Evolutionary conservation across 64 coral and sea anemone species (phyloP).

Genomic region (Orbicella faveolata): DNA sequence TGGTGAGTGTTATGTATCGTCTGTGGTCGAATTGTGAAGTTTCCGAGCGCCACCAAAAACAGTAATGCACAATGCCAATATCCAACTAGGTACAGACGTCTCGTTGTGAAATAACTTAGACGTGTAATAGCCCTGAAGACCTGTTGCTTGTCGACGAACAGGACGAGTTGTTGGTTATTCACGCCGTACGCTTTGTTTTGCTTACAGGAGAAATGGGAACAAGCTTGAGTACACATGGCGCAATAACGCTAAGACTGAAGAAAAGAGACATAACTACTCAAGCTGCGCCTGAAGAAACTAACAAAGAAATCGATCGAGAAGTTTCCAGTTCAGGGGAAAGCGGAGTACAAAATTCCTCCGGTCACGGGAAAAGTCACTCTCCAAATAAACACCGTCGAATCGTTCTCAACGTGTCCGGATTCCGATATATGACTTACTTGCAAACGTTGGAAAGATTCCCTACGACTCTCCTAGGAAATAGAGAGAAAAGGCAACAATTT

Average conservation of each 20-base stretch:
- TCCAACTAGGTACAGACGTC: conserved; percentile 8
- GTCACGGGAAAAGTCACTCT: not conserved
- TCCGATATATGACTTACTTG: conserved; percentile 79
- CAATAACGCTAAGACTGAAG: conserved; percentile 35
- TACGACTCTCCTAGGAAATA: conserved; percentile 78
- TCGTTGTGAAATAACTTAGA: not conserved
- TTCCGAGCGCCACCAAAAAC: not conserved
- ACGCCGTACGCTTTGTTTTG: conserved; percentile 10
- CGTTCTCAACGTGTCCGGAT: conserved; percentile 85
- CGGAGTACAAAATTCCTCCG: not conserved
- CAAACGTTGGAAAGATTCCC: conserved; percentile 88
- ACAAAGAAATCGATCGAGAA: not conserved
- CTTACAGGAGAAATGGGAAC: conserved; percentile 77
- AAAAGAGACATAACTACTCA: conserved; percentile 13
- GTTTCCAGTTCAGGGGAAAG: not conserved
- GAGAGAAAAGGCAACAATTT: conserved; percentile 72
- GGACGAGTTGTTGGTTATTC: not conserved
- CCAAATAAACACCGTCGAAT: conserved; percentile 52
- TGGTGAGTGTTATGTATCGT: conserved; percentile 9
- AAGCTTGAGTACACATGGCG: conserved; percentile 45
- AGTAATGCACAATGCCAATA: conserved; percentile 23
- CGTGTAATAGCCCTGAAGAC: not conserved
- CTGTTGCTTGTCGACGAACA: conserved; percentile 12
- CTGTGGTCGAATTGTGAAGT: conserved; percentile 5
- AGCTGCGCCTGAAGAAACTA: not conserved